Evolutionary conservation across 2,797 vertebrate species (phyloP).

Genomic region (Lerista edwardsae): DNA sequence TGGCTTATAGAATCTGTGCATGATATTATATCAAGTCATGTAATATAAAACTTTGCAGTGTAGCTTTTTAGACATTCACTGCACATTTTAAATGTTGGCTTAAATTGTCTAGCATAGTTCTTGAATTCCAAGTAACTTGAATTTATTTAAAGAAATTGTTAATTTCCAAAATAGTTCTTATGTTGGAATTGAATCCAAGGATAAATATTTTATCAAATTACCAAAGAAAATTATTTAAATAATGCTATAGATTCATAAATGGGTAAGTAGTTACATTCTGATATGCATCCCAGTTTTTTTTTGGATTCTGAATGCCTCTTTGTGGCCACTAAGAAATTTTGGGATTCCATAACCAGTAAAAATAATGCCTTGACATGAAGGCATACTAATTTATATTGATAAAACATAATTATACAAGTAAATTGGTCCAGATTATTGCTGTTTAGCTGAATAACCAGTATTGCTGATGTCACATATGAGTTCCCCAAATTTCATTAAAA

Average conservation of each 20-base stretch:
- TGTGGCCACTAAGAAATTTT: slow-evolving; percentile 19
- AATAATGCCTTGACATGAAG: background rate
- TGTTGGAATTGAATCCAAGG: slow-evolving; percentile 32
- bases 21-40: slow-evolving; percentile 6
- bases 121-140: slow-evolving; percentile 35
- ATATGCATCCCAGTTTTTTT: slow-evolving; percentile 13
- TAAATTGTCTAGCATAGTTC: slow-evolving; percentile 15
- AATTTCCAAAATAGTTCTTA: slow-evolving; percentile 42
- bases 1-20: slow-evolving; percentile 1
- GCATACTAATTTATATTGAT: slow-evolving; percentile 32
- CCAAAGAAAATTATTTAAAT: slow-evolving; percentile 65
- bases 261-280: slow-evolving; percentile 24
- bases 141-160: slow-evolving; percentile 39
- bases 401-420: background rate
- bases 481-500: slow-evolving; percentile 5
- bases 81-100: slow-evolving; percentile 30
- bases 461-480: slow-evolving; percentile 6
- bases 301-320: background rate
- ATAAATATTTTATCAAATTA: slow-evolving; percentile 59
- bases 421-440: background rate
- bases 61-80: slow-evolving; percentile 24
- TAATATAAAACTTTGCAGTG: slow-evolving; percentile 17
- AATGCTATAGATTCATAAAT: slow-evolving; percentile 26
- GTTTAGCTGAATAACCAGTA: background rate
- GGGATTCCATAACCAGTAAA: background rate